Base-by-base conservation (phyloP, 2,797 vertebrate species). In the Eutrigla gurnardus region DNA sequence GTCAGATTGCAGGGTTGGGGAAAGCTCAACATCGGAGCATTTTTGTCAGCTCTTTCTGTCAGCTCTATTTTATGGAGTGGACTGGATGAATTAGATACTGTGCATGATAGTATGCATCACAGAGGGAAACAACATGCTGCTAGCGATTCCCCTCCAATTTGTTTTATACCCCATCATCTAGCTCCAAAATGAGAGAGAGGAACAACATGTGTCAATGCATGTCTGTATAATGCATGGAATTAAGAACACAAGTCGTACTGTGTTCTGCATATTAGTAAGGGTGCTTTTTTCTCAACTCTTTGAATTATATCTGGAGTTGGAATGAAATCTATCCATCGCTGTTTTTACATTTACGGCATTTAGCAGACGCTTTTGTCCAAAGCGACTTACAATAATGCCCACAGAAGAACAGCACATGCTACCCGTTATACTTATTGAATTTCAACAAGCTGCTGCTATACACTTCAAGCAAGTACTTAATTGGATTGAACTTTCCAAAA, bases 141-240 rank as follows among this genome's bases (percentile, higher is more conserved):
- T 77, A 67, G 69, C 78, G 47, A 67, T 42, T 64, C 66, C 71
- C 59, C 35, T 65, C 35, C 53, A 50, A 53, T 78, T 60, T 70
- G 36, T 70, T 82, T 82, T 49, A 78, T 46, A 83, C 43, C 58
- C 65, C 59, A 32, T 77, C 46, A 73, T 79, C 71, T 58, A 43
- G 58, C 3, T 1, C 33, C 3, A 50, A 59, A 42, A 55, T 17
- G 32, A 69, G 57, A 60, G 65, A 55, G 52, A 55, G 32, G 18
- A 12, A 42, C 46, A 50, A 33, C 58, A 55, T 78, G 63, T 64
- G 36, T 81, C 64, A 64, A 17, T 35, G 59, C 62, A 47, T 17
- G 53, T 69, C 9, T 54, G 45, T 36, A 33, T 53, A 52, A 73
- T 46, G 52, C 42, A 62, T 25, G 58, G 15, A 35, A 25, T 25